Evolutionary conservation across 2,797 vertebrate genomes (phyloP).

Genomic region (Gallirallus australis): DNA sequence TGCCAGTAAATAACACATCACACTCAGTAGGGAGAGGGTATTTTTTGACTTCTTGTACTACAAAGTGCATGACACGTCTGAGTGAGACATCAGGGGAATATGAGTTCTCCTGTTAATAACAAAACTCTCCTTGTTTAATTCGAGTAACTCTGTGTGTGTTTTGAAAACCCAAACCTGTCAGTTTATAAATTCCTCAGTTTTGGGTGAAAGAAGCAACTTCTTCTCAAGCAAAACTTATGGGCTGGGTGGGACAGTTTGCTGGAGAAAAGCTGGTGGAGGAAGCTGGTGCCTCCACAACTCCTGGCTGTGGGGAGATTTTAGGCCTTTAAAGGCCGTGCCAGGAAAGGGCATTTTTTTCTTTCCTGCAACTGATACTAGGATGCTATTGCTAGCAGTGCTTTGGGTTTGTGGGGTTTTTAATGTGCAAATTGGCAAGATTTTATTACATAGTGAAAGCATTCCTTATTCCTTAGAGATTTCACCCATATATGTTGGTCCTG

Average conservation of each 20-base stretch:
- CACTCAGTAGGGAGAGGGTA: not conserved
- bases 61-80: not conserved
- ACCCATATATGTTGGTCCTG: rapidly evolving
- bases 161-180: not conserved
- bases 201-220: not conserved
- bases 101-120: not conserved
- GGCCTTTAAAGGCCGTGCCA: not conserved
- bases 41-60: not conserved
- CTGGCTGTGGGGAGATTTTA: not conserved
- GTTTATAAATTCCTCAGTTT: not conserved
- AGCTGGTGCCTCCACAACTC: not conserved
- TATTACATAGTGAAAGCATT: not conserved
- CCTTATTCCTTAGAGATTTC: not conserved
- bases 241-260: not conserved
- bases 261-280: not conserved
- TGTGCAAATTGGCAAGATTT: not conserved
- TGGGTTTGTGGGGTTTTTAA: not conserved
- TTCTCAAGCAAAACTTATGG: not conserved
- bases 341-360: not conserved
- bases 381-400: not conserved
- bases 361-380: not conserved
- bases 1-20: not conserved
- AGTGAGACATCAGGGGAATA: not conserved
- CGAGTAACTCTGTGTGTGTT: not conserved
- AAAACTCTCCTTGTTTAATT: not conserved